Evolutionary conservation across 2,797 vertebrate species (phyloP), one percentile per base, ranked within the genome.

Genomic region (Oreochromis mossambicus): DNA sequence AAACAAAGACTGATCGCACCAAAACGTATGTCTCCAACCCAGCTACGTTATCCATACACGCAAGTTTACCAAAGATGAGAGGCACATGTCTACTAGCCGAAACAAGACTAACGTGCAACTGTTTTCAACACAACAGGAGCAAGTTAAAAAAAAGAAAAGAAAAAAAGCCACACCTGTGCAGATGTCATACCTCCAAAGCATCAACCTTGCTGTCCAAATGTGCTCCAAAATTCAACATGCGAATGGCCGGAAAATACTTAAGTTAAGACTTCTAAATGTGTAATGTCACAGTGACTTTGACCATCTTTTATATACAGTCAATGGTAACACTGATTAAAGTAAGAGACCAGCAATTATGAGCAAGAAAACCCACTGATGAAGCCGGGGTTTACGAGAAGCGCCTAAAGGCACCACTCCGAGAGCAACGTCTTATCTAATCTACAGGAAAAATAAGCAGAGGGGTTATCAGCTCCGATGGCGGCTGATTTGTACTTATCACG

Each of bases 381-480:
- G 1, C 0, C 17, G n/a, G 48, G 6, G 8, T 85, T 83, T 87
- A 4, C 58, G 8, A 76, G 82, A 3, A 2, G 24, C 84, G 46
- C 84, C 54, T 85, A 85, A 88, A 88, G 66, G 91, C 87, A 79
- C 21, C 87, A 36, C 5, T 4, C 26, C 8, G 8, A 41, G 56
- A 83, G 85, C 51, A 84, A 82, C 83, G 78, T 54, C 21, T 78
- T 24, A 63, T 90, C 86, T 83, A 41, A 89, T 86, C 83, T 7
- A 1, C 76, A 51, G 75, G 79, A 9, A 13, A 66, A 46, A 66
- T 58, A 9, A 78, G 6, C 7, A 26, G 55, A 82, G 17, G 17
- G 48, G 68, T 34, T 73, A 61, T 80, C 87, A 70, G 36, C 8
- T 15, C 3, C 19, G 43, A 24, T 34, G 3, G 75, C 8, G 3